Evolutionary conservation across 2,797 vertebrate genomes (phyloP).

Genomic region (Euthynnus affinis): DNA sequence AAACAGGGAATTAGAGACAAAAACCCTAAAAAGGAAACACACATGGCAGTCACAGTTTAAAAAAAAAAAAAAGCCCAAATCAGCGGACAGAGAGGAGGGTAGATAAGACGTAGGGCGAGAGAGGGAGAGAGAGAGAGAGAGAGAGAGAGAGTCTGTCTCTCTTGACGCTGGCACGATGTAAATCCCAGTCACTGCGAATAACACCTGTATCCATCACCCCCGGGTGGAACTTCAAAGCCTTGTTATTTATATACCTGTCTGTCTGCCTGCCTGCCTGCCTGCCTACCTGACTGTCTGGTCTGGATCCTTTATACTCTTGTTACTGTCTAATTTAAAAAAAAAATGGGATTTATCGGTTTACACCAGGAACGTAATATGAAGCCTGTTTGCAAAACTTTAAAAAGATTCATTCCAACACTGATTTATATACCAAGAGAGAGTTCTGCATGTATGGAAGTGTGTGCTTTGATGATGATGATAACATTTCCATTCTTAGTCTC

Average conservation of each 20-base stretch:
- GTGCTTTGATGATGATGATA: too few species aligned
- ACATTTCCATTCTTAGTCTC: too few species aligned
- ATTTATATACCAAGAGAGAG: background rate
- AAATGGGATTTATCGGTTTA: constrained; percentile 28
- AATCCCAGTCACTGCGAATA: constrained; percentile 49
- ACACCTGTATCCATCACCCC: constrained; percentile 66
- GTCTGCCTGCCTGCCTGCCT: constrained; percentile 41
- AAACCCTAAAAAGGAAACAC: background rate
- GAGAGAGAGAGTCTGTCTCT: too few species aligned
- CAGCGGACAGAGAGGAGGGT: background rate
- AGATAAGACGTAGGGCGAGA: background rate
- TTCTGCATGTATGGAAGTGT: too few species aligned
- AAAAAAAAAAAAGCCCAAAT: background rate
- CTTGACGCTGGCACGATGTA: constrained; percentile 12
- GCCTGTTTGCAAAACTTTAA: background rate
- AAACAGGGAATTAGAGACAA: constrained; percentile 7
- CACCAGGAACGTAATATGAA: constrained; percentile 10
- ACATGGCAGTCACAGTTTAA: background rate
- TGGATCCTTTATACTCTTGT: constrained; percentile 31
- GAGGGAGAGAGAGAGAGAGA: too few species aligned
- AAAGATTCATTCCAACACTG: background rate
- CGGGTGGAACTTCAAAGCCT: constrained; percentile 55
- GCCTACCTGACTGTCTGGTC: constrained; percentile 8
- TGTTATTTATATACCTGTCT: constrained; percentile 62
- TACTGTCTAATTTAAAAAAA: constrained; percentile 17